Percentiles rank a stretch among this genome's conserved stretches.
Conservation (phyloP, 2,888 invertebrate species). For the Orchesella flavescens region DNA sequence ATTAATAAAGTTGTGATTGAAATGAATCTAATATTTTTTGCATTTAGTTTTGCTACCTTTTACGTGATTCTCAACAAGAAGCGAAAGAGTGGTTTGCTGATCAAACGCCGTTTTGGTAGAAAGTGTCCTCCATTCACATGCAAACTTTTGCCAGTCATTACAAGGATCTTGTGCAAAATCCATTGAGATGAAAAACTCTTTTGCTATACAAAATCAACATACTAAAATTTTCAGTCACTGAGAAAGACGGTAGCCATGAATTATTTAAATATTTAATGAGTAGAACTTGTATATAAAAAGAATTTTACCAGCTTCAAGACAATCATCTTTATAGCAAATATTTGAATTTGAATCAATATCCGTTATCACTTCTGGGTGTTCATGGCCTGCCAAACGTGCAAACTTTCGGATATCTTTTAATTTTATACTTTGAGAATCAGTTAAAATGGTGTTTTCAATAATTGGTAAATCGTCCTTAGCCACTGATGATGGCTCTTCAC, state of each 20-base stretch:
- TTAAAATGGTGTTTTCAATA: conserved; percentile 14
- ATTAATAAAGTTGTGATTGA: too few species aligned
- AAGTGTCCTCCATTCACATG: conserved; percentile 57
- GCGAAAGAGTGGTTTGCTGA: conserved; percentile 5
- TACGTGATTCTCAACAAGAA: conserved; percentile 38
- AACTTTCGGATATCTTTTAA: conserved; percentile 56
- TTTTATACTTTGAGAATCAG: conserved; percentile 26
- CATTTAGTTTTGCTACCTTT: background rate
- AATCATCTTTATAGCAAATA: conserved; percentile 47
- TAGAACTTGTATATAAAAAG: too few species aligned
- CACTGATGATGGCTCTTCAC: background rate
- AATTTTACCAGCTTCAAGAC: conserved; percentile 39
- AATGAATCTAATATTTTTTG: too few species aligned
- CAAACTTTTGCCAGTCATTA: conserved; percentile 47
- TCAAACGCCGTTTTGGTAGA: conserved; percentile 31
- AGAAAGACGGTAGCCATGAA: too few species aligned
- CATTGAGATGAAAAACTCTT: conserved; percentile 48
- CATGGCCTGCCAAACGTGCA: conserved; percentile 42
- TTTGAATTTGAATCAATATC: conserved; percentile 2
- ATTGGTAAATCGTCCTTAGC: background rate
- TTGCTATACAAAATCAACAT: conserved; percentile 16
- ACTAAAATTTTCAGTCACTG: background rate
- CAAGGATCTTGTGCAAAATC: conserved; percentile 49
- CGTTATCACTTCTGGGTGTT: conserved; percentile 43
- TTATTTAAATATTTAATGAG: too few species aligned